Base-by-base conservation (phyloP, 2,888 invertebrate genomes). In the Rambutsinella grinnellia region DNA sequence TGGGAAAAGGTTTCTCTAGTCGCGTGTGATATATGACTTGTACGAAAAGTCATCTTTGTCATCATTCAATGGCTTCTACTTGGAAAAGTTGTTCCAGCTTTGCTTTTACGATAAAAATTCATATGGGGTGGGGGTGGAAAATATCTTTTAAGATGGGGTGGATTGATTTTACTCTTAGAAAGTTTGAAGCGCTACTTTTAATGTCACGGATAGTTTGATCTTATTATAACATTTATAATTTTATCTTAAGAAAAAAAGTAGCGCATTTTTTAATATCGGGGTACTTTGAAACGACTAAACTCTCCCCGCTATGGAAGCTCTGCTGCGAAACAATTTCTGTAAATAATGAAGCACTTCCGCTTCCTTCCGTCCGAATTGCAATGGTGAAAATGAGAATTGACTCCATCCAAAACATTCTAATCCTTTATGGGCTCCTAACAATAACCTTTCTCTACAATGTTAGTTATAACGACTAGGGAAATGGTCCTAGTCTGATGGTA, bases 21-120 rank as follows among this genome's bases (percentile, higher is more conserved):
- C 62, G 51, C 66, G 54, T 49, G 60, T 74, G 67, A 61, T 74
- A 67, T 67, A 74, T 74, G 54, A 60, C 72, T 54, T 46, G 66
- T 67, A 66, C 56, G 21, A 27, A 27, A 53, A 67, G 74, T 74
- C 74, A 70, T 70, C 70, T 62, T 61, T 36, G 53, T 61, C 28
- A 44, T 65, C 46, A 58, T 60, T 63, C 65, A 66, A 65, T 66
- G 72, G 66, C 69, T 69, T 62, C n/a, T n/a, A n/a, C n/a, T n/a
- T n/a, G n/a, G n/a, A n/a, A n/a, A n/a, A n/a, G n/a, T n/a, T n/a
- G n/a, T n/a, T n/a, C n/a, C n/a, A n/a, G n/a, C n/a, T n/a, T n/a
- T n/a, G n/a, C n/a, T n/a, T n/a, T n/a, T n/a, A n/a, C n/a, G n/a
- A n/a, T n/a, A n/a, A n/a, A n/a, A n/a, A n/a, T n/a, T n/a, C n/a